Conservation (phyloP, 2,113 vertebrate genomes). For the Xiphorhynchus elegans region DNA sequence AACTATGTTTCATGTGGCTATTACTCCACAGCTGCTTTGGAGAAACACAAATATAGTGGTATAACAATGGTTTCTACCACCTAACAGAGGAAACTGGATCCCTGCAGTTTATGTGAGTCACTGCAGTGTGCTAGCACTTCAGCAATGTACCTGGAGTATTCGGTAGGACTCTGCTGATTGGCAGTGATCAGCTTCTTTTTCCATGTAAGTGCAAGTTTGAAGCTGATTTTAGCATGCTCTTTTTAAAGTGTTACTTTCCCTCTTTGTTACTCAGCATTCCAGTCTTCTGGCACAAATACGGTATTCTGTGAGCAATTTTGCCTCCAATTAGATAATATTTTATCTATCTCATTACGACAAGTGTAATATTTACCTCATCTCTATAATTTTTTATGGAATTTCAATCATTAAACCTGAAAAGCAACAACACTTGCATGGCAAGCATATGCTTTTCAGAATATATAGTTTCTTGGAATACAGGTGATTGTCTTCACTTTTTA, state of each 20-base stretch:
- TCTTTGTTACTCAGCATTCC: background rate
- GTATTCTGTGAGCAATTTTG: background rate
- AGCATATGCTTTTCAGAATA: background rate
- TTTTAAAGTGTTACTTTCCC: background rate
- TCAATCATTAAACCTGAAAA: background rate
- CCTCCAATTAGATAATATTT: background rate
- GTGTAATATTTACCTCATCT: background rate
- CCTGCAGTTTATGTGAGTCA: background rate
- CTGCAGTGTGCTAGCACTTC: background rate
- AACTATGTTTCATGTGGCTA: background rate
- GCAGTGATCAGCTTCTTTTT: background rate
- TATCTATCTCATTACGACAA: background rate
- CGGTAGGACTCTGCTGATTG: no score
- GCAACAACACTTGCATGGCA: background rate
- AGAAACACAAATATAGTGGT: background rate
- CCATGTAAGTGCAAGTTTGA: background rate
- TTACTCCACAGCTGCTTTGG: background rate
- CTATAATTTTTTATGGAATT: background rate
- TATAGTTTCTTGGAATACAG: background rate
- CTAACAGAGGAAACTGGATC: background rate
- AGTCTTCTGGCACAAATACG: background rate
- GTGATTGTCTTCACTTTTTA: background rate
- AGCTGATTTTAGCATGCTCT: background rate
- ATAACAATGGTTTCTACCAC: background rate
- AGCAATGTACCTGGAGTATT: background rate